These are phyloP conservation scores for Smutsia temminckii DNA, from an alignment of 2,797 vertebrate genomes.

Conservation along the genomic window DNA sequence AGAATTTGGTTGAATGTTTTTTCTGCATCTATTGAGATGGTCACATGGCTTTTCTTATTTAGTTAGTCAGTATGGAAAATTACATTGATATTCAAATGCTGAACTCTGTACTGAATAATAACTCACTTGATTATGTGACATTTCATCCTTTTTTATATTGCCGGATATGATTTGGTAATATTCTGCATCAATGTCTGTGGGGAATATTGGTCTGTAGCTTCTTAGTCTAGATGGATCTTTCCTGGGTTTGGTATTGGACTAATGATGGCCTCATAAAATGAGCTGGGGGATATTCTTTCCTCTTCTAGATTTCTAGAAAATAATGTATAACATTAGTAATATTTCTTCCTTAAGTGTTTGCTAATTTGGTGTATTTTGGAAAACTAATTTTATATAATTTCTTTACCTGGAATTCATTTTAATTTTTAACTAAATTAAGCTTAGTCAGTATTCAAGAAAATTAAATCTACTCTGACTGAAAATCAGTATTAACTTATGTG, in stretches of 20 bases:
- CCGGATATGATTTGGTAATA: neutral
- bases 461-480: neutral
- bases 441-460: constrained; percentile 11
- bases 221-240: neutral
- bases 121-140: neutral
- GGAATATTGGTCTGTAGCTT: neutral
- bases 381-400: constrained; percentile 16
- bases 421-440: neutral
- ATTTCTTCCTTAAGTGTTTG: neutral
- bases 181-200: neutral
- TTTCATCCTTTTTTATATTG: neutral
- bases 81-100: neutral
- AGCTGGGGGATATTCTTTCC: neutral
- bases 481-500: neutral
- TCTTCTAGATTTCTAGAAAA: neutral
- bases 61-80: neutral
- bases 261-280: neutral
- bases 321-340: neutral
- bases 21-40: neutral
- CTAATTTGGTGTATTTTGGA: neutral
- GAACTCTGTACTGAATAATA: neutral
- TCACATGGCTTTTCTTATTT: neutral
- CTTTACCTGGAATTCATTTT: neutral
- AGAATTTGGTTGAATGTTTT: neutral
- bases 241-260: neutral